Conservation (phyloP, 2,888 invertebrate genomes). For the Catocala sponsa region DNA sequence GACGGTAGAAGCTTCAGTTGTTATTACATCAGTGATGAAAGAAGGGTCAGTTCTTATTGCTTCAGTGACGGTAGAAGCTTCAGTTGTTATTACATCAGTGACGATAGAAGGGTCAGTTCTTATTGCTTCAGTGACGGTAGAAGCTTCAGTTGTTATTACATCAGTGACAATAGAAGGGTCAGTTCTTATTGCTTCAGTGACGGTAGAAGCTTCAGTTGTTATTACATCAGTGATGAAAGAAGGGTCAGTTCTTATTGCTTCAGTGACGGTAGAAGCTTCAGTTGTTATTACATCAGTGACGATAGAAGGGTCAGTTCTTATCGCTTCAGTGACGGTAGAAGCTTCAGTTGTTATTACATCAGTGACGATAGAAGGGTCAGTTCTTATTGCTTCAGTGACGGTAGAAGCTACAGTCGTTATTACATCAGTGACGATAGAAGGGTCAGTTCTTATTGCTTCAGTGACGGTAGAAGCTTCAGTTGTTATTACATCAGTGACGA, state of each 20-base stretch:
- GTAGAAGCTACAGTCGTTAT: no score
- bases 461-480: no score
- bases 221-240: background rate
- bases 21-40: background rate
- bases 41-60: background rate
- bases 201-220: background rate
- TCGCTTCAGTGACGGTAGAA: background rate
- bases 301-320: background rate
- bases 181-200: no score
- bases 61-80: background rate
- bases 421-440: no score
- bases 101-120: no score
- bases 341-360: no score
- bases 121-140: no score
- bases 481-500: no score
- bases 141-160: background rate
- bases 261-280: background rate
- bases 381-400: no score
- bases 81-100: no score
- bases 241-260: background rate
- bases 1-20: background rate
- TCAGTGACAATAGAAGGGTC: background rate
- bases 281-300: background rate
- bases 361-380: no score
- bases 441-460: no score